Evolutionary conservation across 2,113 vertebrate species (phyloP).

Genomic region (Alexandromys fortis): DNA sequence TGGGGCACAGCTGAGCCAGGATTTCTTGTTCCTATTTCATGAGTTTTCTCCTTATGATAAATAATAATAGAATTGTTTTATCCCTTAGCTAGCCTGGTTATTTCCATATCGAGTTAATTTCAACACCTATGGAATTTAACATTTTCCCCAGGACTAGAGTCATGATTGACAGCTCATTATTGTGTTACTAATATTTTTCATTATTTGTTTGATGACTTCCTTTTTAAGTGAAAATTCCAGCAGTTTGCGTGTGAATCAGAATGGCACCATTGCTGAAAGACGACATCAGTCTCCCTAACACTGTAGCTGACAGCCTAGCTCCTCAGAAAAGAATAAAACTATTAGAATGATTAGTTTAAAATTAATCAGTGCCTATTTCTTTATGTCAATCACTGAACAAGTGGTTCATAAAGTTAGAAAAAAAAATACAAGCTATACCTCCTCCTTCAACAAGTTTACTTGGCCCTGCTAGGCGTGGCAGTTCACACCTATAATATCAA

Average conservation of each 20-base stretch:
- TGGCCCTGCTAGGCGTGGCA: not conserved
- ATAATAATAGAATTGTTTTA: too few species aligned
- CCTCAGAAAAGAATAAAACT: not conserved
- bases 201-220: conserved; percentile 1
- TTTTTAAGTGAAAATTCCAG: conserved; percentile 11
- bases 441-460: not conserved
- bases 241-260: not conserved
- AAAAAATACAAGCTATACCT: not conserved
- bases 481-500: not conserved
- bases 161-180: not conserved
- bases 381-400: not conserved
- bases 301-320: not conserved
- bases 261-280: not conserved
- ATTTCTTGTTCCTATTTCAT: too few species aligned
- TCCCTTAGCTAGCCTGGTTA: too few species aligned
- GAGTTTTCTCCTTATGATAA: too few species aligned
- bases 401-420: conserved; percentile 4
- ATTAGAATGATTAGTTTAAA: not conserved
- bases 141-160: conserved; percentile 18
- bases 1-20: too few species aligned
- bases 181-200: not conserved
- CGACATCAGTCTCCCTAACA: not conserved
- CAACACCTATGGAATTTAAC: not conserved
- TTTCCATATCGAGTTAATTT: too few species aligned
- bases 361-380: not conserved